These are phyloP conservation scores for Coelinius sp. DNA, from an alignment of 2,888 invertebrate genomes.

Conservation along the genomic window DNA sequence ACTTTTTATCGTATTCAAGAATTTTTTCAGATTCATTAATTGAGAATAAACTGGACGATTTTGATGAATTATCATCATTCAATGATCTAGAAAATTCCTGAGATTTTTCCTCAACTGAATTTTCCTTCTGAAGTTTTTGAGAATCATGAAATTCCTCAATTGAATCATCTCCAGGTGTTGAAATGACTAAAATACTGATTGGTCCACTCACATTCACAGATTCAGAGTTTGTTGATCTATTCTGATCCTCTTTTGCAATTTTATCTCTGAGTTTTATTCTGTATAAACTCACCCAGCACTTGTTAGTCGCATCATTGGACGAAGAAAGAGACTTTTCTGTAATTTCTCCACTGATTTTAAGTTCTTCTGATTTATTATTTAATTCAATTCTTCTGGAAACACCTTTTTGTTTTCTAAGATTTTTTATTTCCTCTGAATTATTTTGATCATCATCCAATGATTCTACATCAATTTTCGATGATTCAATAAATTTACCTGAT, in stretches of 20 bases:
- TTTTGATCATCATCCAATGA: background rate
- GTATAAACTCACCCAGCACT: background rate
- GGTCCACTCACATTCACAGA: background rate
- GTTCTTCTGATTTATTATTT: background rate
- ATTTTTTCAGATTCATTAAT: background rate
- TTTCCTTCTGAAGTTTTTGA: background rate
- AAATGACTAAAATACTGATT: background rate
- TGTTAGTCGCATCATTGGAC: background rate
- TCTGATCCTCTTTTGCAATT: background rate
- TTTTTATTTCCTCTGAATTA: background rate
- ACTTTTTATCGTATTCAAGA: background rate
- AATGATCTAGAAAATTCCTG: background rate
- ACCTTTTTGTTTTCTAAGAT: background rate
- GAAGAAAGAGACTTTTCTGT: background rate
- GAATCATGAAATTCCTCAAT: background rate
- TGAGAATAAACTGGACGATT: background rate
- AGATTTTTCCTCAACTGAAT: background rate
- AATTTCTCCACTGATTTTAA: too few relatives aligned
- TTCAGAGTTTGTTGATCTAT: background rate
- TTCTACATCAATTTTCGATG: background rate
- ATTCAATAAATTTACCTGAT: background rate
- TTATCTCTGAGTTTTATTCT: background rate
- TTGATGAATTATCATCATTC: background rate
- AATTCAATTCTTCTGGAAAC: background rate
- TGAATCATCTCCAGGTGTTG: background rate